A percentile compares a stretch with the other conserved stretches of the same genome.
Conservation (phyloP, 1,140 invertebrate species). For the roundworm (Caenorhabditis elegans) region WBcel235 BX284604.4:5314001-5314500, state of each 20-base stretch:
- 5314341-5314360: too few relatives aligned
- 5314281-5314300: background rate
- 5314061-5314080: too few relatives aligned
- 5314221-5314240: conserved; percentile 13
- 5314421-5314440: too few relatives aligned
- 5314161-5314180: background rate
- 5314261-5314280: background rate
- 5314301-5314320: background rate
- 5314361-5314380: too few relatives aligned
- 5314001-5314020: background rate
- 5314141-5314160: background rate
- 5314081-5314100: background rate
- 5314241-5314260: background rate
- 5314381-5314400: too few relatives aligned
- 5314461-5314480: conserved; percentile 11
- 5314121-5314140: background rate
- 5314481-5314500: background rate
- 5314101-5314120: conserved; percentile 10
- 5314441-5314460: background rate
- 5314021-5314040: background rate
- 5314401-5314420: too few relatives aligned
- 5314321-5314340: conserved; percentile 16
- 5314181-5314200: background rate
- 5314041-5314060: background rate
- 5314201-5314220: background rate